These are phyloP conservation scores for Tenthredo scrophulariae DNA, from an alignment of 2,888 invertebrate genomes.

Conservation along the genomic window DNA sequence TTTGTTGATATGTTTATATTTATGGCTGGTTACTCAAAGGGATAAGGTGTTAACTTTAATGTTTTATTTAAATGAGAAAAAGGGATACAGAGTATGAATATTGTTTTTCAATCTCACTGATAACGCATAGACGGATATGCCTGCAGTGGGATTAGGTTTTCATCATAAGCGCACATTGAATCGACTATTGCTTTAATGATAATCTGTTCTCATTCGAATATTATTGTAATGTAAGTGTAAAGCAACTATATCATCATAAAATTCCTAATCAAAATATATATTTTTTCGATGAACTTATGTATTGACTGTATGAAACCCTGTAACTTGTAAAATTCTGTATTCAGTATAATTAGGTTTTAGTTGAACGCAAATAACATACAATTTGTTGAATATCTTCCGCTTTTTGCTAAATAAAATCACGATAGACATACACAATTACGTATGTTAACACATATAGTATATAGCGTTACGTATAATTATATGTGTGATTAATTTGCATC, in stretches of 20 bases:
- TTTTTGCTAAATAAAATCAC: conserved; percentile 34
- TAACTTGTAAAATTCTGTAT: conserved; percentile 42
- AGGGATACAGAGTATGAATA: neutral
- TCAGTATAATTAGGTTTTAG: conserved; percentile 12
- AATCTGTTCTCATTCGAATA: neutral
- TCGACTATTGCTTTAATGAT: conserved; percentile 21
- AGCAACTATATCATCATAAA: conserved; percentile 34
- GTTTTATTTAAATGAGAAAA: neutral
- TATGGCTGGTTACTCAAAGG: neutral
- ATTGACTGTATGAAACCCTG: conserved; percentile 45
- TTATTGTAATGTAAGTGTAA: conserved; percentile 31
- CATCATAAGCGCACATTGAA: conserved; percentile 30
- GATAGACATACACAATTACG: conserved; percentile 18
- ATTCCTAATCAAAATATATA: conserved; percentile 45
- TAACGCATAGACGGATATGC: neutral
- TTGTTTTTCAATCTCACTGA: neutral
- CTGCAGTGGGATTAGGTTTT: conserved; percentile 20
- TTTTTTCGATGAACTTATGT: conserved; percentile 48
- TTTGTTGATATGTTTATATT: conserved; percentile 32
- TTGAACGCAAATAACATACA: neutral
- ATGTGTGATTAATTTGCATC: conserved; percentile 30
- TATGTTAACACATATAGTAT: neutral
- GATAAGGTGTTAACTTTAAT: neutral
- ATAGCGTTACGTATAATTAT: conserved; percentile 24
- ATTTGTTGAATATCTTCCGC: neutral